Evolutionary conservation across 1,140 invertebrate species (phyloP).

Genomic region (Heliconius melpomene): DNA sequence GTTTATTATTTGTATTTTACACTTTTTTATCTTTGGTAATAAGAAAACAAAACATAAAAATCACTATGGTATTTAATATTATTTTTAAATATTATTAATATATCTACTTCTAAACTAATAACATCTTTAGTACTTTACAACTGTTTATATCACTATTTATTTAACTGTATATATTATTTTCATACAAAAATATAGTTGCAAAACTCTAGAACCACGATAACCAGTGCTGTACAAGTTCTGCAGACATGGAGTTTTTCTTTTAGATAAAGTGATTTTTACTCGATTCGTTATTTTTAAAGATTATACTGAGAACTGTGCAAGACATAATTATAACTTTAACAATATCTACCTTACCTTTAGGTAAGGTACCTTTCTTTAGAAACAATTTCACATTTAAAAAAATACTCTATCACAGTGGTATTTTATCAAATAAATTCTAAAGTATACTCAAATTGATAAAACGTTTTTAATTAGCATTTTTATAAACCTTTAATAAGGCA

Average conservation of each 20-base stretch:
- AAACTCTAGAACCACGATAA: background rate
- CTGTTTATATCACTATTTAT: background rate
- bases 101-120: background rate
- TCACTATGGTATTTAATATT: too few species aligned
- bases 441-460: background rate
- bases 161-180: background rate
- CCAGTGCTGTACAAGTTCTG: background rate
- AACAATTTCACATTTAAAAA: background rate
- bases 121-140: background rate
- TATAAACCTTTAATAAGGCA: background rate
- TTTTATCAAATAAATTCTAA: background rate
- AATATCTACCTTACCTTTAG: background rate
- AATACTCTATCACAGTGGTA: background rate
- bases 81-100: too few species aligned
- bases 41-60: too few species aligned
- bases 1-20: too few species aligned
- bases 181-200: background rate
- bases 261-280: background rate
- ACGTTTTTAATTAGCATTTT: slow-evolving; percentile 4
- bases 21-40: too few species aligned
- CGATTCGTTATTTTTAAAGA: background rate
- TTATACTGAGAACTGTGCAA: background rate
- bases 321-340: background rate
- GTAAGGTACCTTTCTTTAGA: too few species aligned
- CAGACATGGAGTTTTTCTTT: background rate